A percentile compares a stretch with the other conserved stretches of the same genome.
phyloP scores from a whole-genome alignment of 2,888 invertebrate species.

The Pristionchus fissidentatus region DNA sequence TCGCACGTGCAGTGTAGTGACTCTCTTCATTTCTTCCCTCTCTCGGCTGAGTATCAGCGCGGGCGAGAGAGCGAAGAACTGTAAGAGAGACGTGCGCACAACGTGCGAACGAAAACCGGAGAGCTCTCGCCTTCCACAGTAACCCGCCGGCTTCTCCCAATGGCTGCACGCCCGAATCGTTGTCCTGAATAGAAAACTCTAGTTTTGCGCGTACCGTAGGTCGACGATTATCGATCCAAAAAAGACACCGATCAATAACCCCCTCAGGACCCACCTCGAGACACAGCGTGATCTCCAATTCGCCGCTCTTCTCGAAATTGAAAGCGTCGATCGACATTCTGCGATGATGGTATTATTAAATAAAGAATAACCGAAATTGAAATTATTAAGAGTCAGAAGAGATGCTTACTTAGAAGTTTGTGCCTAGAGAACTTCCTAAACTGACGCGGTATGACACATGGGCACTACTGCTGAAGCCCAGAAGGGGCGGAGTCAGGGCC shows the following conservation, averaged over 20 bases:
- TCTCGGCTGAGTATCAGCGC: too few relatives aligned
- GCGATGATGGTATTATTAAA: too few relatives aligned
- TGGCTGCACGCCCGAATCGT: background rate
- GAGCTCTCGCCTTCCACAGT: slow-evolving; percentile 6
- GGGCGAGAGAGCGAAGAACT: too few relatives aligned
- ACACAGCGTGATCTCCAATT: background rate
- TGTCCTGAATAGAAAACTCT: background rate
- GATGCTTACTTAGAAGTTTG: too few relatives aligned
- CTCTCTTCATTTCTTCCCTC: background rate
- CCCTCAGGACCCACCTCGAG: background rate
- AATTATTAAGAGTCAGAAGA: too few relatives aligned
- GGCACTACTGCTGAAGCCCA: too few relatives aligned
- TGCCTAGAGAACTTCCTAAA: too few relatives aligned
- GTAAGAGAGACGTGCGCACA: too few relatives aligned
- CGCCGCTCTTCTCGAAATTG: background rate
- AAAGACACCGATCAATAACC: background rate
- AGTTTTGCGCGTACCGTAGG: background rate
- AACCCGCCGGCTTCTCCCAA: slow-evolving; percentile 20
- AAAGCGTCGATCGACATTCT: background rate
- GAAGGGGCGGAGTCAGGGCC: too few relatives aligned
- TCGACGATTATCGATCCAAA: background rate
- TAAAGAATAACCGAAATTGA: too few relatives aligned
- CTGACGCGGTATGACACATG: too few relatives aligned
- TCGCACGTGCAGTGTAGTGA: background rate
- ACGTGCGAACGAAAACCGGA: too few relatives aligned